A percentile compares a stretch with the other conserved stretches of the same genome.
Evolutionary conservation across 2,113 vertebrate species (phyloP).

Genomic region (Dasyornis broadbenti): DNA sequence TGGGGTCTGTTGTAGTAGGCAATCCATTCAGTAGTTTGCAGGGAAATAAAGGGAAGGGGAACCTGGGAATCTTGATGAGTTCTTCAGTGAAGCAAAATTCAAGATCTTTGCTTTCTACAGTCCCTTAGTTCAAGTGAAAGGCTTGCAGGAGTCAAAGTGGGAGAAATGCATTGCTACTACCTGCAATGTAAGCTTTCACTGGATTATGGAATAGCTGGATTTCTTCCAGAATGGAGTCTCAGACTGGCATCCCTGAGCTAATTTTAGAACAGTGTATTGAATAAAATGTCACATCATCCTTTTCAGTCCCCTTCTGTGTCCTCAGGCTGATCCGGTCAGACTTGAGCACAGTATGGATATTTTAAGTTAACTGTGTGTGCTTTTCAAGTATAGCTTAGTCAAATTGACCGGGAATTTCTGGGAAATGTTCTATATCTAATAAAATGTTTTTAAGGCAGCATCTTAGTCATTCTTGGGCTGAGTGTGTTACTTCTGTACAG

Average conservation of each 20-base stretch:
- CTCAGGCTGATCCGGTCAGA: neutral
- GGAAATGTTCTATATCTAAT: neutral
- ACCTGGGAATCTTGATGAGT: neutral
- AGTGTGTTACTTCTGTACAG: neutral
- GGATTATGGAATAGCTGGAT: neutral
- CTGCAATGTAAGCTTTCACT: neutral
- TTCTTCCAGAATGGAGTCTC: constrained; percentile 9
- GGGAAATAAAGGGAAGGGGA: neutral
- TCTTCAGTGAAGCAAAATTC: neutral
- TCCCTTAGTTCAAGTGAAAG: neutral
- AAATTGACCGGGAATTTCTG: neutral
- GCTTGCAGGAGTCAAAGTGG: neutral
- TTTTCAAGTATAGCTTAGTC: neutral
- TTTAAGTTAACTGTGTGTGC: neutral
- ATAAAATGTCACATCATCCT: neutral
- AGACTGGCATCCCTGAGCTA: constrained; percentile 4
- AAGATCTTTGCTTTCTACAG: neutral
- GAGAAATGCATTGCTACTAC: neutral
- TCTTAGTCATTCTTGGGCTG: neutral
- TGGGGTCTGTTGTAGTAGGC: neutral
- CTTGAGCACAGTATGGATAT: neutral
- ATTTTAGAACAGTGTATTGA: neutral
- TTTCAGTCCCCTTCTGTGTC: neutral
- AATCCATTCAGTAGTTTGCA: neutral
- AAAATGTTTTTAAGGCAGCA: constrained; percentile 6